Evolutionary conservation across 2,113 vertebrate genomes (phyloP), one percentile per base, ranked within the genome.

Genomic region (Hippocampus abdominalis): DNA sequence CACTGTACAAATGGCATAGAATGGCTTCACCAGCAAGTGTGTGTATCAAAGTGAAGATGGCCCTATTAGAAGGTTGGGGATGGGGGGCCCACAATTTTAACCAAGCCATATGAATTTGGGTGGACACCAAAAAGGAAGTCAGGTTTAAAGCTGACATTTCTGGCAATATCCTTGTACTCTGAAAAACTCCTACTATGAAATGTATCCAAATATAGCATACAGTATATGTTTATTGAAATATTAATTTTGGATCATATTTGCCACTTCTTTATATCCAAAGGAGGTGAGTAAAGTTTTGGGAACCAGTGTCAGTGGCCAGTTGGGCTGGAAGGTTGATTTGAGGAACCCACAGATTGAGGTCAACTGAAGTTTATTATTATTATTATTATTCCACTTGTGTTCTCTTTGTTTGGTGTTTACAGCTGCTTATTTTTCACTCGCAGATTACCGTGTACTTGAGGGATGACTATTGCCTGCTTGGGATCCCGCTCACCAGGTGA

Each of bases 401-500:
- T 62, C 13, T 44, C 0, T 61, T 25, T 59, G 49, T 13, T 16
- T 56, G n/a, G 2, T 29, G 27, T 32, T 0, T n/a, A 23, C 6
- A 4, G 20, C 46, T 69, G 2, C 67, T 61, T 61, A 2, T 53
- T 46, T 6, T 51, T 60, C 44, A 72, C 36, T 46, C 42, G 86
- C 81, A 96, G 97, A 82, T 97, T 11, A 95, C 93, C 75, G 78
- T 98, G 23, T 90, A 94, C 84, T 88, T 98, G 73, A 98, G 89
- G 88, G 93, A 96, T 29, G 74, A 93, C 69, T 89, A 94, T 72
- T 93, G 89, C 46, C 91, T 98, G 3, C 74, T 94, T 48, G 96
- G 97, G 62, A 93, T 98, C 72, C 94, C 95, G 56, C 70, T 98
- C 32, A 91, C 94, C 89, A 97, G 94, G 97, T 96, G 65, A 75